These are phyloP conservation scores for Ursus arctos DNA, from an alignment of 2,113 vertebrate genomes.

Conservation along the genomic window DNA sequence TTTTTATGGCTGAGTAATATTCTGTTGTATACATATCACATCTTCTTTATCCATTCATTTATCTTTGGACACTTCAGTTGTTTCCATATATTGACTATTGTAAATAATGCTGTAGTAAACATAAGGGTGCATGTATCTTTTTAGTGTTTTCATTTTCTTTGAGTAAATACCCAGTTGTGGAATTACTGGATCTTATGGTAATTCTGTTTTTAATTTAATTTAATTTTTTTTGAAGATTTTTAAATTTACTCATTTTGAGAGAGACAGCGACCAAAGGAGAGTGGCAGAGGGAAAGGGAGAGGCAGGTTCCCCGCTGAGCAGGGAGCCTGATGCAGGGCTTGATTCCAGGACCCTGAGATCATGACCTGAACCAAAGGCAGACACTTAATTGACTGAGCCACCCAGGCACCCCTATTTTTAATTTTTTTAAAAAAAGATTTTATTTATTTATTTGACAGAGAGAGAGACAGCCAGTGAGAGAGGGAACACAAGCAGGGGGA, in stretches of 20 bases:
- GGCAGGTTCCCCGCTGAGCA: no score
- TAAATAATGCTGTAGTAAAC: background rate
- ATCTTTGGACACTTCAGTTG: background rate
- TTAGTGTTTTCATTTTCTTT: background rate
- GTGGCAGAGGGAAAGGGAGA: no score
- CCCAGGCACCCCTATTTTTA: background rate
- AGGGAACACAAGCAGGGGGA: no score
- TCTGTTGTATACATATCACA: background rate
- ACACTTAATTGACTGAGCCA: no score
- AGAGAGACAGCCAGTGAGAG: no score
- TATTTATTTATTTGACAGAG: no score
- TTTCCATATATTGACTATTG: background rate
- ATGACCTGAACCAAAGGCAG: no score
- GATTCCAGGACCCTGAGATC: no score
- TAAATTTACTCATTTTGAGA: no score
- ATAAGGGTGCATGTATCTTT: background rate
- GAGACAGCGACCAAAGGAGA: no score
- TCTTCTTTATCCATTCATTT: background rate
- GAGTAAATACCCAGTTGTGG: background rate
- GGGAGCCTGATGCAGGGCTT: rapidly evolving
- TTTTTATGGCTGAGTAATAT: background rate
- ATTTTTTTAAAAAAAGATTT: background rate
- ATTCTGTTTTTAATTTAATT: background rate
- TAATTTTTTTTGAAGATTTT: no score
- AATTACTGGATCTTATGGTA: background rate